Conservation (phyloP, 2,888 invertebrate genomes). For the Drosophila anomelani region DNA sequence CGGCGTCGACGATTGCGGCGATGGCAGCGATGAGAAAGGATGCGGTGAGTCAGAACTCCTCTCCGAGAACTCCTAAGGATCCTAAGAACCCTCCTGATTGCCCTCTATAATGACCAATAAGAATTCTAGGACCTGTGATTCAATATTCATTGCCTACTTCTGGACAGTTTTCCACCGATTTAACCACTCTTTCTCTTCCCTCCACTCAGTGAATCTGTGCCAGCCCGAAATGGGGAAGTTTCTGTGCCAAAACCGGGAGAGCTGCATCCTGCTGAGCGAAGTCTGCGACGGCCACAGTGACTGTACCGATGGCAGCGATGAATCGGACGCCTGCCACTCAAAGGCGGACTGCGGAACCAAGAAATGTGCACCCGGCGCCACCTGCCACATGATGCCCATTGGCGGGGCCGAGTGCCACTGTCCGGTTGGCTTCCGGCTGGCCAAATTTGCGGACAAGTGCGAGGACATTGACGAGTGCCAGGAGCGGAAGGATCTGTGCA, state of each 20-base stretch:
- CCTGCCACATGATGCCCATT: constrained; percentile 84
- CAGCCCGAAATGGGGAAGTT: constrained; percentile 85
- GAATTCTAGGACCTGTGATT: not conserved
- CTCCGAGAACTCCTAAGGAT: too few relatives aligned
- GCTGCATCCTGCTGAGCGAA: constrained; percentile 86
- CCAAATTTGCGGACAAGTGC: constrained; percentile 70
- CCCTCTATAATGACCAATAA: not conserved
- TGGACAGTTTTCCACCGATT: not conserved
- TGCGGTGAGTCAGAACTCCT: constrained; percentile 85
- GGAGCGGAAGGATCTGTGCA: constrained; percentile 87
- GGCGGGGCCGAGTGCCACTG: constrained; percentile 87
- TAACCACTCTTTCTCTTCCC: not conserved
- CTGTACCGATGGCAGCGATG: constrained; percentile 88
- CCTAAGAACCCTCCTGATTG: too few relatives aligned
- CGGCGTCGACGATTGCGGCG: constrained; percentile 86
- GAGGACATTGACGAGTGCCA: constrained; percentile 88
- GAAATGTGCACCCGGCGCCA: constrained; percentile 82
- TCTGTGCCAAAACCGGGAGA: constrained; percentile 86
- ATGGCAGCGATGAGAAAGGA: constrained; percentile 86
- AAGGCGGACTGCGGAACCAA: constrained; percentile 70
- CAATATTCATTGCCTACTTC: not conserved
- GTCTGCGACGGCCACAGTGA: constrained; percentile 86
- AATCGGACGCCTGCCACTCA: constrained; percentile 85
- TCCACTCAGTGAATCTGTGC: constrained; percentile 82
- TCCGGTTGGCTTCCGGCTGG: constrained; percentile 82